Conservation (phyloP, 2,888 invertebrate genomes). For the Lepidocyrtoides sp. region DNA sequence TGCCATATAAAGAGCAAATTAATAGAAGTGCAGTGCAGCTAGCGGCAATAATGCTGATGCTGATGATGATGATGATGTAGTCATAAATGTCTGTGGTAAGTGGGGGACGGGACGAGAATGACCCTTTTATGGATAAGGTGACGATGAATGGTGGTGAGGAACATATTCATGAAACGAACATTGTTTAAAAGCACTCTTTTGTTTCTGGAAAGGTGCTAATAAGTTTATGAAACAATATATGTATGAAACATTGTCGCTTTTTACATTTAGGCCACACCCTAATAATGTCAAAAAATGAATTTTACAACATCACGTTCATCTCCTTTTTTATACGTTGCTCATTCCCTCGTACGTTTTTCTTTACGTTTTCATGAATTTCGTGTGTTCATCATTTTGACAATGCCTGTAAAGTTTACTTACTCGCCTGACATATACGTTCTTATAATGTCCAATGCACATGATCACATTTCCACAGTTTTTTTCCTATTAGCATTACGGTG, state of each 20-base stretch:
- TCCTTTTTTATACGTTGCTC: background rate
- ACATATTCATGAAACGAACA: background rate
- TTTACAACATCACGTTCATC: background rate
- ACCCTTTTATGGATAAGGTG: slow-evolving; percentile 44
- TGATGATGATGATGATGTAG: background rate
- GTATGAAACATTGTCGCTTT: background rate
- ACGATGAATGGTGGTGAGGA: slow-evolving; percentile 19
- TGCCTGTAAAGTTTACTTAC: too few relatives aligned
- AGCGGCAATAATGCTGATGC: background rate
- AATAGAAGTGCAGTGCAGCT: background rate
- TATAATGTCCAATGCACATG: too few relatives aligned
- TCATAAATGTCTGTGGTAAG: background rate
- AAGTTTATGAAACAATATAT: too few relatives aligned
- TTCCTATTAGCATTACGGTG: too few relatives aligned
- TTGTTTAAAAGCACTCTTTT: too few relatives aligned
- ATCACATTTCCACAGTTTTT: too few relatives aligned
- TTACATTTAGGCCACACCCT: background rate
- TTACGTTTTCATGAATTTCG: background rate
- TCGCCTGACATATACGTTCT: too few relatives aligned
- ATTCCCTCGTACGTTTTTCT: background rate
- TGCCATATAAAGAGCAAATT: slow-evolving; percentile 14
- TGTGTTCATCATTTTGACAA: background rate
- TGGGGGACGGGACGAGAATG: background rate
- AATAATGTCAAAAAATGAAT: background rate
- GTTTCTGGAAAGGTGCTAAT: too few relatives aligned